Base-by-base conservation (phyloP, 2,797 vertebrate species). In the Cryptoblepharus egeriae region DNA sequence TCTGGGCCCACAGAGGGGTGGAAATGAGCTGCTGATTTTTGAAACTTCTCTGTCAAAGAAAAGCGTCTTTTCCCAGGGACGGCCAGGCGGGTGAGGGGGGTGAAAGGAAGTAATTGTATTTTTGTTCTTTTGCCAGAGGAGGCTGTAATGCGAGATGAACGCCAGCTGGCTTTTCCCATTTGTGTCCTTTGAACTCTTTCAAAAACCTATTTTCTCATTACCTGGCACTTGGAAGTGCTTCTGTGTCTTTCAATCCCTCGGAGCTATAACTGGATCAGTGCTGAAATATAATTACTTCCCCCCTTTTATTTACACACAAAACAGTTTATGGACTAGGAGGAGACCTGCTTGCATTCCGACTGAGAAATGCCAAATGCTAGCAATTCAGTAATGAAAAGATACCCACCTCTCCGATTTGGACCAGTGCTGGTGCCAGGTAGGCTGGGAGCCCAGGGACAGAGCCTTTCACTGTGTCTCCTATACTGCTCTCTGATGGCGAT, bases 241-340 rank as follows among this genome's bases (percentile, higher is more conserved):
- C 13, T 49, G 16, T 37, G 55, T 3, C 5, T 82, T 70, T 73
- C 49, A 79, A 82, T 79, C 88, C 82, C 8, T 35, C 20, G 77
- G 3, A 61, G 8, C 3, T 58, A 5, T 30, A 75, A 74, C 87
- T 7, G 37, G 57, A 80, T 32, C 32, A 28, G 12, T 0, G 32
- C 7, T 30, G 4, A 20, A 58, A 58, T 57, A 24, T 58, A 13
- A 52, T 52, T 52, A 18, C 15, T 16, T 4, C 49, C 49, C 49
- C 49, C 49, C 49, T 52, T 52, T 52, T 52, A 52, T 52, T 52
- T 16, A 52, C 49, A 52, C 49, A 18, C 2, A 52, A 18, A 9
- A 32, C 30, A 5, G 18, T 67, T 67, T 32, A 58, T 55, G 8
- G 11, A 10, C 30, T 13, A 35, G 30, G 35, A n/a, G 20, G 35